Base-by-base conservation (phyloP, 2,888 invertebrate genomes). In the Lasioglossum marginatum region DNA sequence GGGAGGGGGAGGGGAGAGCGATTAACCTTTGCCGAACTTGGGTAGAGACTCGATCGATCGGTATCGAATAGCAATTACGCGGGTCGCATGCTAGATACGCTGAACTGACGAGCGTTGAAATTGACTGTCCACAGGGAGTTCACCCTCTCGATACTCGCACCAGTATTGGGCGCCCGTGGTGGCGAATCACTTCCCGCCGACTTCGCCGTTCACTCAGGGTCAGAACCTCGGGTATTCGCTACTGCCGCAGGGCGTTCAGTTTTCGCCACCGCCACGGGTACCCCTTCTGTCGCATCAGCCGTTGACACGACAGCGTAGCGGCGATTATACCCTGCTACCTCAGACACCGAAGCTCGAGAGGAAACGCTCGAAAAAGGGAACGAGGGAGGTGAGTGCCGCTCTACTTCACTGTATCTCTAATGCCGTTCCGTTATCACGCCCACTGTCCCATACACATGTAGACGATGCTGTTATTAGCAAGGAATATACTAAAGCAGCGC, bases 101-200 rank as follows among this genome's bases (percentile, higher is more conserved):
- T 10, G n/a, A 73, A 27, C 72, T 85, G 72, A 86, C 77, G 70
- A 82, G 70, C 45, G 60, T 45, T 45, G 73, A 77, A 76, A 74
- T 70, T 75, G 57, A 77, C 45, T 89, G 82, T 84, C 72, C 94
- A 78, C 94, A 96, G 96, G 95, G 91, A 95, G 95, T 90, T 95
- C 95, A 34, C 95, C 95, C 74, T 94, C 95, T 66, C 96, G 96
- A 75, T 96, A 96, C 92, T 96, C 96, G 81, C 95, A 95, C 85
- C 96, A 96, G 91, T 96, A 96, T 89, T 97, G 97, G 97, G 96
- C 97, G 82, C 97, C 97, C 10, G 94, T 97, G 85, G 97, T 97
- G 74, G 97, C 97, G 45, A 97, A 97, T 83, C 97, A 97, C 95
- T 97, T 97, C 93, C 96, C 97, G 31, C 96, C 96, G 37, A 96